Percentiles rank a stretch among this genome's conserved stretches.
Conservation (phyloP, 2,888 invertebrate genomes). For the Epistrophella euchroma region DNA sequence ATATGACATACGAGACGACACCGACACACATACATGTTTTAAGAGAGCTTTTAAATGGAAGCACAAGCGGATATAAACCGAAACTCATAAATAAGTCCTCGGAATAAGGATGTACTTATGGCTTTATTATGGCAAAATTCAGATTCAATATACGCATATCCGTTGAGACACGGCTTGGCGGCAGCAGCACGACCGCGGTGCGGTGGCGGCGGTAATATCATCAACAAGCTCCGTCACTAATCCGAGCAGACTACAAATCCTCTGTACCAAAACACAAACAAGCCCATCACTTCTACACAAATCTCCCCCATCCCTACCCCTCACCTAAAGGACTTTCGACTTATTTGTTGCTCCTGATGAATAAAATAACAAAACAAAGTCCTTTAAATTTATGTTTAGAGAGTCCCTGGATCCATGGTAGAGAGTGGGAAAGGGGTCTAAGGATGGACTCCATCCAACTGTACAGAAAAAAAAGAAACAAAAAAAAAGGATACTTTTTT, state of each 20-base stretch:
- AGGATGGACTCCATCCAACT: slow-evolving; percentile 33
- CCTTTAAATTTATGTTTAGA: slow-evolving; percentile 74
- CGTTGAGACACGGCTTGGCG: neutral
- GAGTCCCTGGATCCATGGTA: slow-evolving; percentile 23
- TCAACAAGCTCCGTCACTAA: slow-evolving; percentile 52
- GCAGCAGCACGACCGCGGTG: neutral
- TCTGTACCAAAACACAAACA: slow-evolving; percentile 40
- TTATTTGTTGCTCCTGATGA: slow-evolving; percentile 64
- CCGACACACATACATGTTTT: neutral
- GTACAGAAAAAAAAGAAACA: neutral
- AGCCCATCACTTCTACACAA: slow-evolving; percentile 12
- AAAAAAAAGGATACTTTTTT: slow-evolving; percentile 68
- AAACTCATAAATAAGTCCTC: slow-evolving; percentile 60
- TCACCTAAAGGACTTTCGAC: slow-evolving; percentile 33
- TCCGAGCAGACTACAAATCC: slow-evolving; percentile 48
- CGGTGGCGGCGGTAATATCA: neutral
- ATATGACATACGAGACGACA: neutral
- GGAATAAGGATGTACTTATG: slow-evolving; percentile 61
- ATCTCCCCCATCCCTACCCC: neutral
- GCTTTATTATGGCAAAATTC: slow-evolving; percentile 62
- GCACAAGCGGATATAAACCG: slow-evolving; percentile 38
- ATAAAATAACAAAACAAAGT: slow-evolving; percentile 64
- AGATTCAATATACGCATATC: slow-evolving; percentile 51
- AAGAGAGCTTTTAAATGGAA: slow-evolving; percentile 21
- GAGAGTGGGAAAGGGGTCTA: neutral